Percentiles rank a stretch among this genome's conserved stretches.
These are phyloP conservation scores for Vultur gryphus DNA, from an alignment of 2,797 vertebrate genomes.

Conservation along the genomic window DNA sequence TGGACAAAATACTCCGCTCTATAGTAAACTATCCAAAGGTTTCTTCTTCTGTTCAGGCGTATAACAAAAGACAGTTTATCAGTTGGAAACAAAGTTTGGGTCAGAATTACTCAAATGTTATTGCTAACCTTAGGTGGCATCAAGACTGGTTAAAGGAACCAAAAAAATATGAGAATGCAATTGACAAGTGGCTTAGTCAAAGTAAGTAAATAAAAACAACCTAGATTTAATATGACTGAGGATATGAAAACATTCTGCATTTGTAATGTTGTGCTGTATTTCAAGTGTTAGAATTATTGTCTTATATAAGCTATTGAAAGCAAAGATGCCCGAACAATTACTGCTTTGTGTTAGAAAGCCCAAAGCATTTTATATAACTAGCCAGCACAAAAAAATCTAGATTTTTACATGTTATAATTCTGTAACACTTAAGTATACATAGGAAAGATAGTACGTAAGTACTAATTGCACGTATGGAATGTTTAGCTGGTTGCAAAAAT, in stretches of 20 bases:
- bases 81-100: constrained; percentile 83
- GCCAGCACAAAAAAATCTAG: neutral
- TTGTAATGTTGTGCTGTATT: neutral
- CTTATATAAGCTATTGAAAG: neutral
- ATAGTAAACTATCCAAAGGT: constrained; percentile 86
- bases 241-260: neutral
- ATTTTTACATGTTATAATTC: neutral
- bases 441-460: neutral
- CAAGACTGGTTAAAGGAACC: constrained; percentile 86
- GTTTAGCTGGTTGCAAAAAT: neutral
- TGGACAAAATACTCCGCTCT: constrained; percentile 83
- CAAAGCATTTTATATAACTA: neutral
- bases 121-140: constrained; percentile 92
- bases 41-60: constrained; percentile 83
- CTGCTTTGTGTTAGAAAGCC: neutral
- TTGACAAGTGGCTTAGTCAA: constrained; percentile 82
- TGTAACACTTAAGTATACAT: neutral
- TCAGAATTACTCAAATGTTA: constrained; percentile 84
- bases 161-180: constrained; percentile 77
- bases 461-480: neutral
- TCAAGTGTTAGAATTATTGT: neutral
- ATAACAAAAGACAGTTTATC: constrained; percentile 87
- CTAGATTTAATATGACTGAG: neutral
- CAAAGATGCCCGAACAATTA: neutral
- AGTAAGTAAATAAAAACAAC: neutral